Evolutionary conservation across 2,888 invertebrate species (phyloP).

Genomic region (Drosophila incognita): DNA sequence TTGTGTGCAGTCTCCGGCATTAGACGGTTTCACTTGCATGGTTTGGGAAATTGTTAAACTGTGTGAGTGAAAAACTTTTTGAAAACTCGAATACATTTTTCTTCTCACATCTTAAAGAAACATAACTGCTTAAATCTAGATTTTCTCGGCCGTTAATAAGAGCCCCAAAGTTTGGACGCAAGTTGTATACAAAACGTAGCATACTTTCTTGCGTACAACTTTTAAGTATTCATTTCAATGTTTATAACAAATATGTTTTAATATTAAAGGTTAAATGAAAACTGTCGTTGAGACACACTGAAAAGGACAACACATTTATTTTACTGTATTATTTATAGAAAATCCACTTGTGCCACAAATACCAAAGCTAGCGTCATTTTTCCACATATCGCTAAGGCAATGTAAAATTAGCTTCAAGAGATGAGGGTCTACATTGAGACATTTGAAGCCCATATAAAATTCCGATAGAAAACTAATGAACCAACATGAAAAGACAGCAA

Average conservation of each 20-base stretch:
- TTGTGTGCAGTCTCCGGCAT: conserved; percentile 8
- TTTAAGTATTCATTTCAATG: background rate
- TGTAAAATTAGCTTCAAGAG: background rate
- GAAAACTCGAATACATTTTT: background rate
- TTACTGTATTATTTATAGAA: background rate
- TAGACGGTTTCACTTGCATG: conserved; percentile 2
- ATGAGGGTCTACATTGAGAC: background rate
- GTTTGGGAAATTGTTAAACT: background rate
- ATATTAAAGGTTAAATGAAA: background rate
- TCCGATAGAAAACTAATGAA: background rate
- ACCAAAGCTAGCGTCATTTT: background rate
- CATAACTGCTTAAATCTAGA: background rate
- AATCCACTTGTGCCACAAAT: background rate
- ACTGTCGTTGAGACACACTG: background rate
- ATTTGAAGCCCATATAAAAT: background rate
- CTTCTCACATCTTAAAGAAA: background rate
- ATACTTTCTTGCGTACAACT: background rate
- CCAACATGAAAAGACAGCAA: background rate
- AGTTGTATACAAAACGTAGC: background rate
- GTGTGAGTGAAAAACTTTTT: background rate
- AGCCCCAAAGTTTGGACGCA: accelerated
- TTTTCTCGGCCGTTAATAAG: background rate
- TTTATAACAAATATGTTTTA: background rate
- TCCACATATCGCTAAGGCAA: background rate
- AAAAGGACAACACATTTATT: background rate